phyloP scores from a whole-genome alignment of 1,140 invertebrate genomes.

The Scaptomyza pallida region DNA sequence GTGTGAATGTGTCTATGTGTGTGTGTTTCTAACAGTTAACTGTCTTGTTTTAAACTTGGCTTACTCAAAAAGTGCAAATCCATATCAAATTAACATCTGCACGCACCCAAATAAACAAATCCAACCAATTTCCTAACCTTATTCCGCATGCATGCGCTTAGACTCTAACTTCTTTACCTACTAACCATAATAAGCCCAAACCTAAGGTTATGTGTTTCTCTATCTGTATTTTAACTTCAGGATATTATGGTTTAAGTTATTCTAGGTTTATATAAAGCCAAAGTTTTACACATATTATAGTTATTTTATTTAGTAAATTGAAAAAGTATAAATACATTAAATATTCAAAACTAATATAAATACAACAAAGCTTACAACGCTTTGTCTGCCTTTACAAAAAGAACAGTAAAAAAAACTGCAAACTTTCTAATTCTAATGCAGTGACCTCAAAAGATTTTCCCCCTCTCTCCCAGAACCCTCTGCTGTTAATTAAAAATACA shows the following conservation, averaged over 20 bases:
- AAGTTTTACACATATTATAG: too few relatives aligned
- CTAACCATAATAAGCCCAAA: conserved; percentile 32
- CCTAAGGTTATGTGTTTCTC: background rate
- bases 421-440: conserved; percentile 14
- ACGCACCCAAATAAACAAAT: background rate
- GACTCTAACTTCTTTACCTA: background rate
- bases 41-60: conserved; percentile 4
- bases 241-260: too few relatives aligned
- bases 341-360: background rate
- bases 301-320: too few relatives aligned
- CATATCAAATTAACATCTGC: background rate
- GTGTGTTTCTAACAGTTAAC: conserved; percentile 13
- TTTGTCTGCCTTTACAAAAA: background rate
- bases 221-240: too few relatives aligned
- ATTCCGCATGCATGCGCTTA: conserved; percentile 48
- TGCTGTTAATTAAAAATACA: conserved; percentile 62
- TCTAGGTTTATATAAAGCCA: too few relatives aligned
- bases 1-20: conserved; percentile 15
- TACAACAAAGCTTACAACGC: background rate
- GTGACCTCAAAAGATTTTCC: conserved; percentile 1
- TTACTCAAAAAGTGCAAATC: conserved; percentile 7
- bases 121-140: background rate
- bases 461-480: background rate
- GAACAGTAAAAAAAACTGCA: background rate
- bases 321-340: background rate